Conservation (phyloP, 2,888 invertebrate genomes). For the Thera britannica region DNA sequence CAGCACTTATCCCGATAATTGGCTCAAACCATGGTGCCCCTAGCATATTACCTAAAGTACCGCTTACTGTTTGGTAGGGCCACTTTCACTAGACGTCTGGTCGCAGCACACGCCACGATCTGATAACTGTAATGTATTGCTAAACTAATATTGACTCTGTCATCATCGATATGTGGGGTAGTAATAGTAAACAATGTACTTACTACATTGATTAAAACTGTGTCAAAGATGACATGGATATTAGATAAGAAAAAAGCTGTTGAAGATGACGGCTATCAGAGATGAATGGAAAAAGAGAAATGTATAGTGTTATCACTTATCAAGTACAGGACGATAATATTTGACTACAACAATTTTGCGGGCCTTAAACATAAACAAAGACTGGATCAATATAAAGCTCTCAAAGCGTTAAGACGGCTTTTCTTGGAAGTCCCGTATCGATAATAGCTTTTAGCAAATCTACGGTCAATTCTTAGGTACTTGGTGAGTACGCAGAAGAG, state of each 20-base stretch:
- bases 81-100: conserved; percentile 71
- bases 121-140: conserved; percentile 53
- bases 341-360: background rate
- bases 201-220: background rate
- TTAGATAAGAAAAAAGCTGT: too few species aligned
- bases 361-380: background rate
- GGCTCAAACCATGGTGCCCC: conserved; percentile 25
- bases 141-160: conserved; percentile 24
- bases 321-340: background rate
- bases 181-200: background rate
- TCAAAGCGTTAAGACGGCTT: conserved; percentile 7
- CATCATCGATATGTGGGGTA: background rate
- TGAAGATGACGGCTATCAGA: too few species aligned
- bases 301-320: too few species aligned
- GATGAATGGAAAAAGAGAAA: too few species aligned
- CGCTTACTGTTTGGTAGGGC: conserved; percentile 65
- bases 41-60: conserved; percentile 34
- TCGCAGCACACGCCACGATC: conserved; percentile 54
- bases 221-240: too few species aligned
- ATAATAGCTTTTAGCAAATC: conserved; percentile 35
- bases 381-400: conserved; percentile 7
- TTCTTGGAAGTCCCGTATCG: conserved; percentile 29
- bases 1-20: background rate
- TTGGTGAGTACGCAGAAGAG: conserved; percentile 27
- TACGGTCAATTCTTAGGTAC: conserved; percentile 20